Evolutionary conservation across 2,888 invertebrate genomes (phyloP).

Genomic region (Panorpa germanica): DNA sequence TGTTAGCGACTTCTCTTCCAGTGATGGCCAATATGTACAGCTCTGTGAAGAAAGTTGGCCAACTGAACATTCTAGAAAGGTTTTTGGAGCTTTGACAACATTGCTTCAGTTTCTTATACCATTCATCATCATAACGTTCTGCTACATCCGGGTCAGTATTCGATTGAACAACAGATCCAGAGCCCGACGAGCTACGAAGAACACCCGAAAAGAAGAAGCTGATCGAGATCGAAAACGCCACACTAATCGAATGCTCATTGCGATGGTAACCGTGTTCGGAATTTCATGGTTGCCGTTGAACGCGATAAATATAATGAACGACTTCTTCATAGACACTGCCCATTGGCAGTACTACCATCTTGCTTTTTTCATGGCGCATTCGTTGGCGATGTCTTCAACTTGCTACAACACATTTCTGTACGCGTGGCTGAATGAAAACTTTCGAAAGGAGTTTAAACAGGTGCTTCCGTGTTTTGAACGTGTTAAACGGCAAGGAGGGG

Average conservation of each 20-base stretch:
- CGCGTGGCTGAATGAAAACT: constrained; percentile 97
- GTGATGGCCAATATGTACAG: constrained; percentile 20
- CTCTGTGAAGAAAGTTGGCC: constrained; percentile 89
- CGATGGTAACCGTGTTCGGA: constrained; percentile 93
- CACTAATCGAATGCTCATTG: constrained; percentile 92
- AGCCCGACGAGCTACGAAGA: constrained; percentile 68
- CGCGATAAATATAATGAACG: constrained; percentile 68
- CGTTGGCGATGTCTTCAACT: constrained; percentile 88
- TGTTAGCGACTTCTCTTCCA: too few species aligned
- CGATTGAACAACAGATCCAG: constrained; percentile 69
- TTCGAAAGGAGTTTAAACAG: constrained; percentile 81
- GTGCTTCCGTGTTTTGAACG: constrained; percentile 47
- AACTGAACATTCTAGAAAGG: constrained; percentile 50
- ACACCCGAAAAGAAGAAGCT: constrained; percentile 70
- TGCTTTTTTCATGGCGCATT: constrained; percentile 79
- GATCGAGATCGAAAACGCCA: constrained; percentile 78
- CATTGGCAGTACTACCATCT: constrained; percentile 70
- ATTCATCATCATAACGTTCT: constrained; percentile 82
- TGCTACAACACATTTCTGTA: constrained; percentile 95
- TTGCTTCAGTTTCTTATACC: constrained; percentile 87
- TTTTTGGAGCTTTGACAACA: constrained; percentile 76
- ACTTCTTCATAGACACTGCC: too few species aligned
- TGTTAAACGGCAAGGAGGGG: too few species aligned
- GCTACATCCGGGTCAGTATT: constrained; percentile 82
- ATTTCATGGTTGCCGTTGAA: constrained; percentile 93